Conservation (phyloP, 1,140 invertebrate genomes). For the Penaeus vannamei region DNA sequence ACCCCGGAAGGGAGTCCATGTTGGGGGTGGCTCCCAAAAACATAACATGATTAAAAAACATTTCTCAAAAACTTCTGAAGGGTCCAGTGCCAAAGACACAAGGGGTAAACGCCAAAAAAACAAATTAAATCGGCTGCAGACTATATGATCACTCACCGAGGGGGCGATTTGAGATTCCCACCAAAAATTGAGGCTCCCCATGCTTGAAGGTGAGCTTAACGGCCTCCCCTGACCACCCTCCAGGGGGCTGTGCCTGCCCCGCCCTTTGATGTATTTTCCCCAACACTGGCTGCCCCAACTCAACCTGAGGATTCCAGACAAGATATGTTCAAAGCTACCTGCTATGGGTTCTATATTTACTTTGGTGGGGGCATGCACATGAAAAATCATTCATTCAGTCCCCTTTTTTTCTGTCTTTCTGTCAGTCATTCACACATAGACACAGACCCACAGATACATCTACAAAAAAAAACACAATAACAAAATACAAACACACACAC, state of each 20-base stretch:
- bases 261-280: constrained; percentile 98
- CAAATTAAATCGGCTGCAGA: background rate
- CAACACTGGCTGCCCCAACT: constrained; percentile 97
- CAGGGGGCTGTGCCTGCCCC: constrained; percentile 91
- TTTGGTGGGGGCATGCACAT: background rate
- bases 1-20: constrained; percentile 76
- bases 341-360: background rate
- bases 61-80: background rate
- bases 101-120: background rate
- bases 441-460: background rate
- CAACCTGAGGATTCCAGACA: constrained; percentile 76
- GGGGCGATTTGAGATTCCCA: constrained; percentile 93
- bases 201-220: constrained; percentile 95
- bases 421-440: background rate
- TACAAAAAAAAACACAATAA: too few relatives aligned
- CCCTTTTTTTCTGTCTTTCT: background rate
- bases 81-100: background rate
- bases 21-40: constrained; percentile 71
- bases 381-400: background rate
- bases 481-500: too few relatives aligned
- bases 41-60: constrained; percentile 43
- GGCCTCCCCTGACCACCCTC: constrained; percentile 93
- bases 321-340: background rate
- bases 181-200: constrained; percentile 97
- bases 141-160: constrained; percentile 79